phyloP scores from a whole-genome alignment of 1,140 invertebrate species.

The Habropoda laboriosa region DNA sequence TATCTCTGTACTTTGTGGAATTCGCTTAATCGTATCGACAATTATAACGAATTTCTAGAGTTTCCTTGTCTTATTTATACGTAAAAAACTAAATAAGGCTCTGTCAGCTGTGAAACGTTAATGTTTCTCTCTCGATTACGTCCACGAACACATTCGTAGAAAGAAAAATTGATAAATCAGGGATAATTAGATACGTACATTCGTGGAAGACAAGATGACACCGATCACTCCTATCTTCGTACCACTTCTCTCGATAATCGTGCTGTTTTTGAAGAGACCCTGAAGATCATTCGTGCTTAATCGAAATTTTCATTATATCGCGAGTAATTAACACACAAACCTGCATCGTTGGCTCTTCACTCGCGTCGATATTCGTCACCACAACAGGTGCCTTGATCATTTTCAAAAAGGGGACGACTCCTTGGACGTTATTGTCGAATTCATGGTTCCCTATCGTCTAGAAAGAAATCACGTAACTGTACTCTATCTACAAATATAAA shows the following conservation, averaged over 20 bases:
- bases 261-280: conserved; percentile 84
- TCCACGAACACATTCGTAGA: not conserved
- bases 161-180: not conserved
- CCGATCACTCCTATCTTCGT: conserved; percentile 91
- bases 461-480: not conserved
- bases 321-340: conserved; percentile 41
- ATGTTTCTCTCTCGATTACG: not conserved
- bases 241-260: conserved; percentile 83
- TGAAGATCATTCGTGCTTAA: conserved; percentile 42
- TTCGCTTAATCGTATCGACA: not conserved
- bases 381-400: conserved; percentile 86
- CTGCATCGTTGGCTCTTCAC: conserved; percentile 86
- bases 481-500: not conserved
- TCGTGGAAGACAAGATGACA: conserved; percentile 86
- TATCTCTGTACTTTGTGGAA: conserved; percentile 12
- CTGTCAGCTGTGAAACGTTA: too few relatives aligned
- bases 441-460: conserved; percentile 94
- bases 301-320: not conserved
- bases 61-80: too few relatives aligned
- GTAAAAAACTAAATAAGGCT: too few relatives aligned
- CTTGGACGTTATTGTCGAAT: conserved; percentile 90
- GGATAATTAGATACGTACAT: conserved; percentile 82
- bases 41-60: not conserved
- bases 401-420: conserved; percentile 88
- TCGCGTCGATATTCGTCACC: conserved; percentile 89